Base-by-base conservation (phyloP, 1,140 invertebrate species). In the Drosophila teissieri region DNA sequence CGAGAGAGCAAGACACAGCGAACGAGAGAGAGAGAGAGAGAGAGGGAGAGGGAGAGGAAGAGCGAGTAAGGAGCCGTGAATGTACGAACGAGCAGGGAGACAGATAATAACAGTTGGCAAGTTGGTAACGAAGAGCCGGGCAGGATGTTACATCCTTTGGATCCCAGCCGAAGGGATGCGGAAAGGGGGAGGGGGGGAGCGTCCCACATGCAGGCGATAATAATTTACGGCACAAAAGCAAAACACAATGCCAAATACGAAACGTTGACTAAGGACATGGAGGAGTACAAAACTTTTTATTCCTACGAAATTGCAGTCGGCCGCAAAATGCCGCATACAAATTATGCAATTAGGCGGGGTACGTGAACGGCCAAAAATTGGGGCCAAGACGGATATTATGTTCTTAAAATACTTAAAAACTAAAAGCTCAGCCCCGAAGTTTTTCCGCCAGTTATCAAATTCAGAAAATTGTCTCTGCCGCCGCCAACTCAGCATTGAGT, bases 31-130 rank as follows among this genome's bases (percentile, higher is more conserved):
- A 68, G 31, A 62, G n/a, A 57, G 22, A 49, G 40, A n/a, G n/a
- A n/a, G n/a, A n/a, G 19, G 42, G 36, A 61, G 36, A 40, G 49
- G 44, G 36, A 12, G 36, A 12, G 12, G 10, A 2, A 2, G 11
- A 14, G 5, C 37, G 14, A 39, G 14, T 14, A 12, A 14, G 14
- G 11, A 17, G 14, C 60, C 46, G 62, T 40, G 52, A 79, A 74
- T 58, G 78, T 55, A 72, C 51, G 57, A 73, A 75, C 57, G 52
- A 67, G 73, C 63, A 46, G 44, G 77, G 64, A 75, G 62, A 76
- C 77, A 80, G 85, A 89, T 89, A 89, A 89, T 84, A 89, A 80
- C 76, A 84, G 84, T 89, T 78, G 56, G 80, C 77, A 89, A 77
- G 80, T 70, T 73, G 73, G 61, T 68, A 77, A 73, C 53, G 68